Evolutionary conservation across 2,888 invertebrate genomes (phyloP).

Genomic region (Lochmaea capreae): DNA sequence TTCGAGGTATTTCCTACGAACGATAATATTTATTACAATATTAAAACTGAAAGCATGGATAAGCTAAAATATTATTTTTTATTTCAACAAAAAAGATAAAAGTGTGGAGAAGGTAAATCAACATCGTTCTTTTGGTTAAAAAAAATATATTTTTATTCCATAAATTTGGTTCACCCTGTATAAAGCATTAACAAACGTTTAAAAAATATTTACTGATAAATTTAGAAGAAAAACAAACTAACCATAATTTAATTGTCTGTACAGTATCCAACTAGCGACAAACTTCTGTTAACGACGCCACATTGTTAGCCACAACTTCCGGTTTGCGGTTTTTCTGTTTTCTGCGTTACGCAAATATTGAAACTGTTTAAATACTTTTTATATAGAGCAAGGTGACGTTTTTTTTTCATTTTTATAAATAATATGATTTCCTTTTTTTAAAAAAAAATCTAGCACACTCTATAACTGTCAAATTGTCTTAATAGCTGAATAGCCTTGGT

Average conservation of each 20-base stretch:
- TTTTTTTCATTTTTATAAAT: background rate
- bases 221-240: too few species aligned
- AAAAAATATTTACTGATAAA: too few species aligned
- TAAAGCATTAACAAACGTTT: too few species aligned
- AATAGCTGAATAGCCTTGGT: too few species aligned
- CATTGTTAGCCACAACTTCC: background rate
- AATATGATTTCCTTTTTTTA: background rate
- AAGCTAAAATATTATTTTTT: background rate
- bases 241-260: slow-evolving; percentile 2
- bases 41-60: slow-evolving; percentile 27
- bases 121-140: too few species aligned
- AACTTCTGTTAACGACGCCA: slow-evolving; percentile 1
- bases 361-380: background rate
- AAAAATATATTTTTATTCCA: too few species aligned
- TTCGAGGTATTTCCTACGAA: slow-evolving; percentile 26
- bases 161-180: too few species aligned
- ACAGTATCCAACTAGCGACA: background rate
- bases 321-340: slow-evolving; percentile 4
- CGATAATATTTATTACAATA: slow-evolving; percentile 28
- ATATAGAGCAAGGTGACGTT: background rate
- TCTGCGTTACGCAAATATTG: slow-evolving; percentile 7
- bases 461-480: too few species aligned
- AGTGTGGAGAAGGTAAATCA: too few species aligned
- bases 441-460: background rate
- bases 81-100: background rate